phyloP scores from a whole-genome alignment of 2,888 invertebrate genomes.

The Cheilosia impressa region DNA sequence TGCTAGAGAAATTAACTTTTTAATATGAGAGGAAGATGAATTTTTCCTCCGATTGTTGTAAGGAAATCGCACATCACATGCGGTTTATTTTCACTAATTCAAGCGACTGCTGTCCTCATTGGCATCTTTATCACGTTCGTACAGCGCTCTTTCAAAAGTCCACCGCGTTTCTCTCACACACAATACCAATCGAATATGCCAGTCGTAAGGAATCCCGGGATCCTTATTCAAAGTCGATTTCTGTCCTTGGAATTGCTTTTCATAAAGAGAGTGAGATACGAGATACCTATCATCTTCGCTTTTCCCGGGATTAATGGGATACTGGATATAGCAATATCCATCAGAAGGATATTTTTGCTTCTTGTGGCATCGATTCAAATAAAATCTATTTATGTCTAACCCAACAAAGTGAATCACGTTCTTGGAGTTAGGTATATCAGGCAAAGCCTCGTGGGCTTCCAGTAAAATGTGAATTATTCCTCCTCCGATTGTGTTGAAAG shows the following conservation, averaged over 20 bases:
- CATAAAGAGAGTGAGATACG: not conserved
- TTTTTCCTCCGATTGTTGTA: too few species aligned
- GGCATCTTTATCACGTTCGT: slow-evolving; percentile 7
- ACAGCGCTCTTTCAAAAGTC: too few species aligned
- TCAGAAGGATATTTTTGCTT: not conserved
- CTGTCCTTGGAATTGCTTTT: slow-evolving; percentile 42
- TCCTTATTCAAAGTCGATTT: slow-evolving; percentile 46
- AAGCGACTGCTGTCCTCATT: too few species aligned
- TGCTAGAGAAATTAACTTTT: slow-evolving; percentile 49
- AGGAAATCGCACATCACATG: too few species aligned
- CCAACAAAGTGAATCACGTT: not conserved
- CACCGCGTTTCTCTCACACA: not conserved
- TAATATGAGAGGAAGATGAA: slow-evolving; percentile 9
- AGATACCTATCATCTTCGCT: slow-evolving; percentile 36
- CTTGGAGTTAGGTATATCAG: not conserved
- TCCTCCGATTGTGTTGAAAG: not conserved
- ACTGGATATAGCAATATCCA: not conserved
- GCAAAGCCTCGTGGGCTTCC: not conserved
- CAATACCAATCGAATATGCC: slow-evolving; percentile 23
- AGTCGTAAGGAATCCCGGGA: slow-evolving; percentile 5
- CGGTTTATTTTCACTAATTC: too few species aligned
- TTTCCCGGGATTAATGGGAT: not conserved
- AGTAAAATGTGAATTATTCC: not conserved
- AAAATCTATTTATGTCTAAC: not conserved
- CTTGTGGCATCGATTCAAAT: not conserved